These are phyloP conservation scores for Epinotia nisella DNA, from an alignment of 2,888 invertebrate genomes.

Conservation along the genomic window DNA sequence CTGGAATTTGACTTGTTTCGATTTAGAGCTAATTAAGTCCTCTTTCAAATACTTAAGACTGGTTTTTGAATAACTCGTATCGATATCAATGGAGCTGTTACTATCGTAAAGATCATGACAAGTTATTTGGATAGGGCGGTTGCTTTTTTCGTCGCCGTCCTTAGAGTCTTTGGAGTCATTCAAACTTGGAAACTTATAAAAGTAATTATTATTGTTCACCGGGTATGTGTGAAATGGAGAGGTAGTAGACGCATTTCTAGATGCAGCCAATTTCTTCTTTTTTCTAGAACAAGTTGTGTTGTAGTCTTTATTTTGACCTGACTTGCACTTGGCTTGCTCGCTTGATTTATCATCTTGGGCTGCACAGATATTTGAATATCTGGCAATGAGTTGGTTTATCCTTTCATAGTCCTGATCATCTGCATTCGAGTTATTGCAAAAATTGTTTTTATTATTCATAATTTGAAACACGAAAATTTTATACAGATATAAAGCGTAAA, in stretches of 20 bases:
- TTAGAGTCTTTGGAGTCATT: background rate
- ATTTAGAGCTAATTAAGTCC: background rate
- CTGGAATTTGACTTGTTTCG: background rate
- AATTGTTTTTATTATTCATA: conserved; percentile 4
- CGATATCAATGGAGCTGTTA: background rate
- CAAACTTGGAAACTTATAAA: background rate
- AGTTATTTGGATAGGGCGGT: background rate
- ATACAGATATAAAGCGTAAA: background rate
- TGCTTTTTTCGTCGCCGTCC: background rate
- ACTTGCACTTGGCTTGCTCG: background rate
- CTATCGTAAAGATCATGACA: background rate
- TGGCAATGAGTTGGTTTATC: conserved; percentile 8
- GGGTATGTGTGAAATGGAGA: background rate
- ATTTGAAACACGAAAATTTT: conserved; percentile 3
- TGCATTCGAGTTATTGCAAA: background rate
- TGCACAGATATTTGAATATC: background rate
- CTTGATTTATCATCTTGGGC: background rate
- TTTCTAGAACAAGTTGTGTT: background rate
- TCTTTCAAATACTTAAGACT: background rate
- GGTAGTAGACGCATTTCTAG: background rate
- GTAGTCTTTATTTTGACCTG: background rate
- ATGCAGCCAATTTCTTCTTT: background rate
- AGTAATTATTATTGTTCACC: background rate
- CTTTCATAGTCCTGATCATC: conserved; percentile 5
- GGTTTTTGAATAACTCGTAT: background rate